Percentiles rank a stretch among this genome's conserved stretches.
Conservation (phyloP, 2,797 vertebrate species). For the Pseudomugil tenellus region DNA sequence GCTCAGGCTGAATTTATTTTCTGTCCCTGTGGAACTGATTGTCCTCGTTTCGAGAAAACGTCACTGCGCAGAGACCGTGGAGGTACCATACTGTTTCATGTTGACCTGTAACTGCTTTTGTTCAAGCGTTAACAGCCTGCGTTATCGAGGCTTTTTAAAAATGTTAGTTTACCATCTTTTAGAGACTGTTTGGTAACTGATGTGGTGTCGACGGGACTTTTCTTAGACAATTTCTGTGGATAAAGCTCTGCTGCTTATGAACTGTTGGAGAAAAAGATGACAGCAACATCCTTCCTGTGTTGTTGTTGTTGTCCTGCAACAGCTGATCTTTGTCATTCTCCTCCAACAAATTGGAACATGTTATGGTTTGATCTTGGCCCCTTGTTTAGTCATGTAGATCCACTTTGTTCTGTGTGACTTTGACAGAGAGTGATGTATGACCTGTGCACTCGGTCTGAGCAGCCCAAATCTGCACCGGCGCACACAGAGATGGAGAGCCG, state of each 20-base stretch:
- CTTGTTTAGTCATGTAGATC: conserved; percentile 55
- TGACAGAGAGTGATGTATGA: conserved; percentile 80
- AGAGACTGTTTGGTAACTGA: conserved; percentile 12
- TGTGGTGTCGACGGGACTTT: conserved; percentile 24
- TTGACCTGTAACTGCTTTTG: conserved; percentile 34
- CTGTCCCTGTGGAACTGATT: conserved; percentile 43
- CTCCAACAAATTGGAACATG: conserved; percentile 48
- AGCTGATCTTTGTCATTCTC: conserved; percentile 49
- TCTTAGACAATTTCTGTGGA: conserved; percentile 41
- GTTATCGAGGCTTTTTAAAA: conserved; percentile 5
- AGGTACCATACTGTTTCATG: conserved; percentile 29
- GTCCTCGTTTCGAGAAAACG: conserved; percentile 55
- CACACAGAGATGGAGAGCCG: conserved; percentile 66
- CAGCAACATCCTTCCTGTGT: conserved; percentile 19
- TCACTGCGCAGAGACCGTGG: conserved; percentile 31
- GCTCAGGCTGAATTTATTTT: conserved; percentile 35
- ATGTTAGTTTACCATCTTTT: conserved; percentile 13
- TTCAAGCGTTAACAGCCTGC: conserved; percentile 3
- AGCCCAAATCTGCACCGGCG: conserved; percentile 54
- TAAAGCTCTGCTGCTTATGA: conserved; percentile 17
- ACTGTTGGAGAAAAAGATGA: conserved; percentile 20
- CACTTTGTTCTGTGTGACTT: conserved; percentile 42
- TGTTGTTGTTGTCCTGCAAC: conserved; percentile 38
- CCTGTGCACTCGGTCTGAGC: conserved; percentile 78
- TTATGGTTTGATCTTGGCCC: conserved; percentile 48